Percentiles rank a stretch among this genome's conserved stretches.
phyloP scores from a whole-genome alignment of 2,797 vertebrate species.

The Lacerta bilineata region DNA sequence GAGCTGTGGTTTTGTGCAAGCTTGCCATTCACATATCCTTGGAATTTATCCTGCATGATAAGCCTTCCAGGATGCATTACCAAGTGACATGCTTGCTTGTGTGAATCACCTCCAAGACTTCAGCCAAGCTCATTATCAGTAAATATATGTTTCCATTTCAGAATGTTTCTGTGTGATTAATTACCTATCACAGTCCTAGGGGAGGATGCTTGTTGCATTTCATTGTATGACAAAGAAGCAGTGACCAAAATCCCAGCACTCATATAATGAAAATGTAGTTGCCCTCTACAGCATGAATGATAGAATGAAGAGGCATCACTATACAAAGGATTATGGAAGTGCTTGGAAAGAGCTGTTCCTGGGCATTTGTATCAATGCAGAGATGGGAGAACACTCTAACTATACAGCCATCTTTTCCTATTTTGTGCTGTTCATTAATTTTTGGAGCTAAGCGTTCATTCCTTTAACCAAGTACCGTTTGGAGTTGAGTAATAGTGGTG shows the following conservation, averaged over 20 bases:
- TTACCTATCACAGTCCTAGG: neutral
- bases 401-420: neutral
- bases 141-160: neutral
- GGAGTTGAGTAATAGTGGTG: neutral
- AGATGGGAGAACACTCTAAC: neutral
- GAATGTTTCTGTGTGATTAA: neutral
- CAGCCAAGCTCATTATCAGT: neutral
- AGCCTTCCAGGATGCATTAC: neutral
- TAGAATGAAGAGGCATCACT: neutral
- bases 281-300: neutral
- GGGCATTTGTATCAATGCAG: neutral
- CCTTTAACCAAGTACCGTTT: neutral
- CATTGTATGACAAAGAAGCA: neutral
- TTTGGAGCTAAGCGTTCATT: neutral
- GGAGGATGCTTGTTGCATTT: neutral
- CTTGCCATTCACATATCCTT: neutral
- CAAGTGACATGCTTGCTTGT: neutral
- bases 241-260: neutral
- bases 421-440: neutral
- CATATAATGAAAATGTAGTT: neutral
- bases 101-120: neutral
- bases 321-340: neutral
- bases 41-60: neutral
- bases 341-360: too few species aligned
- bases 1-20: neutral